Evolutionary conservation across 2,797 vertebrate species (phyloP).

Genomic region (Lateolabrax maculatus): DNA sequence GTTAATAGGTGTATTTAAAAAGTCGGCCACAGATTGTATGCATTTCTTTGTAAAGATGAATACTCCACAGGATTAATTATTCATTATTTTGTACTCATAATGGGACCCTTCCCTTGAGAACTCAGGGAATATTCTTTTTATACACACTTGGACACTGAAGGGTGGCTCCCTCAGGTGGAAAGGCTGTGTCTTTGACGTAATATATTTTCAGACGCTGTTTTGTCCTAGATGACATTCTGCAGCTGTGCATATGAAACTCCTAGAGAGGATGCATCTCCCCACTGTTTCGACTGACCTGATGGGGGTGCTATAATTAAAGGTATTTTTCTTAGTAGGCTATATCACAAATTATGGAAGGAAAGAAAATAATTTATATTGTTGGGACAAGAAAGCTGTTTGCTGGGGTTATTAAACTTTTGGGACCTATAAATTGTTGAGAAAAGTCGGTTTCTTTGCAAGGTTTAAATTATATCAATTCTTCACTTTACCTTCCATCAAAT

Average conservation of each 20-base stretch:
- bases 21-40: not conserved
- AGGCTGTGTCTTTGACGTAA: not conserved
- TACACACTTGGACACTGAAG: not conserved
- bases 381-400: not conserved
- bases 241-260: not conserved
- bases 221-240: not conserved
- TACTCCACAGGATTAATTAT: not conserved
- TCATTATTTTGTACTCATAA: not conserved
- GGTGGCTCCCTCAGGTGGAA: not conserved
- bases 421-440: not conserved
- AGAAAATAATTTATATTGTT: not conserved
- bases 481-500: not conserved
- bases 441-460: not conserved
- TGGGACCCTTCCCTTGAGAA: not conserved
- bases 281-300: constrained; percentile 14
- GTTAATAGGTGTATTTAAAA: not conserved
- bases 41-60: not conserved
- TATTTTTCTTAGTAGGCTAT: not conserved
- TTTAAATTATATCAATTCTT: not conserved
- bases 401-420: not conserved
- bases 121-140: not conserved
- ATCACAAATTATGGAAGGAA: not conserved
- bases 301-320: constrained; percentile 49
- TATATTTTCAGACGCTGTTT: too few relatives aligned
- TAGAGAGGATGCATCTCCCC: not conserved